A percentile compares a stretch with the other conserved stretches of the same genome.
Evolutionary conservation across 2,888 invertebrate genomes (phyloP).

Genomic region (Marasmarcha lunaedactyla): DNA sequence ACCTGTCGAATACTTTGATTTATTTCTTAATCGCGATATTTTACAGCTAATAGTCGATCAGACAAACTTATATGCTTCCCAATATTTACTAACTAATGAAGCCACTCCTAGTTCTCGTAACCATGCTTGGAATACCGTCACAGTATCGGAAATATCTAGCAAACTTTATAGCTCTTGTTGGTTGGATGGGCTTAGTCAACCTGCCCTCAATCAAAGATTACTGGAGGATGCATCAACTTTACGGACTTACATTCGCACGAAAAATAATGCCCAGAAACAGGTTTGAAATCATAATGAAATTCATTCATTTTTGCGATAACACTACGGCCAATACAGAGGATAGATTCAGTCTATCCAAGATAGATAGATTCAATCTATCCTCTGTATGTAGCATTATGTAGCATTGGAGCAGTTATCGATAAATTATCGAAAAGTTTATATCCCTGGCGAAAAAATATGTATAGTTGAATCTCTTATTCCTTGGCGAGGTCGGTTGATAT

Average conservation of each 20-base stretch:
- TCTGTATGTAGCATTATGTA: too few relatives aligned
- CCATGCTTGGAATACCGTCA: slow-evolving; percentile 4
- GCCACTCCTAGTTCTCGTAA: slow-evolving; percentile 1
- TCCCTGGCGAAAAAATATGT: slow-evolving; percentile 10
- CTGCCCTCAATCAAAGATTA: slow-evolving; percentile 13
- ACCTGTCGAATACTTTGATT: not conserved
- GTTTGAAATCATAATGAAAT: slow-evolving; percentile 11
- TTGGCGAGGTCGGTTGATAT: slow-evolving; percentile 14
- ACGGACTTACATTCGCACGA: slow-evolving; percentile 8
- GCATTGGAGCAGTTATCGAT: slow-evolving; percentile 6
- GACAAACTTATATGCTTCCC: slow-evolving; percentile 4
- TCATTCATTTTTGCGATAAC: slow-evolving; percentile 13
- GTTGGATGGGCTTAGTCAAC: slow-evolving; percentile 16
- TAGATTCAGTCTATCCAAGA: too few relatives aligned
- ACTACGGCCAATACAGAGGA: slow-evolving; percentile 9
- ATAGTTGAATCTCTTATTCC: slow-evolving; percentile 8
- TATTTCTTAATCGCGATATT: not conserved
- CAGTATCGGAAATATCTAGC: slow-evolving; percentile 7
- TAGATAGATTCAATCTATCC: too few relatives aligned
- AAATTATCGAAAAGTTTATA: slow-evolving; percentile 6
- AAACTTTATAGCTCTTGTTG: slow-evolving; percentile 12
- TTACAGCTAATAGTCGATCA: slow-evolving; percentile 4
- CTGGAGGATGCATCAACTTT: slow-evolving; percentile 9
- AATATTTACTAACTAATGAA: slow-evolving; percentile 3
- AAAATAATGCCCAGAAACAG: slow-evolving; percentile 8